Evolutionary conservation across 2,797 vertebrate species (phyloP).

Genomic region (Choloepus didactylus): DNA sequence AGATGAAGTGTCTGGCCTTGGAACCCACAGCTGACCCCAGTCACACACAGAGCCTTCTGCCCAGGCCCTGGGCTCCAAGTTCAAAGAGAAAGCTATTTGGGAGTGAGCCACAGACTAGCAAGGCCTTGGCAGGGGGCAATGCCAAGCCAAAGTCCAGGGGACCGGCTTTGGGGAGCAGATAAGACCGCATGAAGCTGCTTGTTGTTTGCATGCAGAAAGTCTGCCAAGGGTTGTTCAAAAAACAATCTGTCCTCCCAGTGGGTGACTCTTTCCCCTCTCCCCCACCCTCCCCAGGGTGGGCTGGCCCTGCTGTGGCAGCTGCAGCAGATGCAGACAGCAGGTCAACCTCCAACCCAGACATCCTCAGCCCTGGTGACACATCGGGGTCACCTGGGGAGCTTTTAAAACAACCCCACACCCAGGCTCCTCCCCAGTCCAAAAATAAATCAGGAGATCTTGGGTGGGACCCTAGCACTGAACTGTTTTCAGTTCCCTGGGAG

Average conservation of each 20-base stretch:
- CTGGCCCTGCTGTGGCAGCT: background rate
- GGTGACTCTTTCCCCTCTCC: conserved; percentile 41
- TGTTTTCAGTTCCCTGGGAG: background rate
- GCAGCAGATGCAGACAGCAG: background rate
- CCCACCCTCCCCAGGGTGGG: background rate
- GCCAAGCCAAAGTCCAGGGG: conserved; percentile 54
- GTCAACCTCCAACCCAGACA: background rate
- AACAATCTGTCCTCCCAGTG: conserved; percentile 49
- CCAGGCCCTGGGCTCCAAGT: conserved; percentile 18
- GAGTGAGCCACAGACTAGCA: background rate
- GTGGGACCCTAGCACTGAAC: background rate
- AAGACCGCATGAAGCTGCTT: conserved; percentile 66
- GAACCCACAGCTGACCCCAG: conserved; percentile 27
- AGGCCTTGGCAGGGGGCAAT: conserved; percentile 45
- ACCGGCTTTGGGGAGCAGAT: conserved; percentile 42
- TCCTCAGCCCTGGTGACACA: background rate
- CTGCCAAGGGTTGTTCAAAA: conserved; percentile 73
- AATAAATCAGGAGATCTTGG: conserved; percentile 9
- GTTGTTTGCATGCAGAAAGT: conserved; percentile 58
- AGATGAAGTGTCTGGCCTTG: background rate
- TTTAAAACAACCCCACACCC: background rate
- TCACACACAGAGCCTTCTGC: background rate
- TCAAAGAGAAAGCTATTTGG: conserved; percentile 15
- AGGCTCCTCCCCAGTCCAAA: background rate
- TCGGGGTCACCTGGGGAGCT: background rate